Percentiles rank a stretch among this genome's conserved stretches.
These are phyloP conservation scores for Zingel zingel DNA, from an alignment of 2,113 vertebrate genomes.

Conservation along the genomic window DNA sequence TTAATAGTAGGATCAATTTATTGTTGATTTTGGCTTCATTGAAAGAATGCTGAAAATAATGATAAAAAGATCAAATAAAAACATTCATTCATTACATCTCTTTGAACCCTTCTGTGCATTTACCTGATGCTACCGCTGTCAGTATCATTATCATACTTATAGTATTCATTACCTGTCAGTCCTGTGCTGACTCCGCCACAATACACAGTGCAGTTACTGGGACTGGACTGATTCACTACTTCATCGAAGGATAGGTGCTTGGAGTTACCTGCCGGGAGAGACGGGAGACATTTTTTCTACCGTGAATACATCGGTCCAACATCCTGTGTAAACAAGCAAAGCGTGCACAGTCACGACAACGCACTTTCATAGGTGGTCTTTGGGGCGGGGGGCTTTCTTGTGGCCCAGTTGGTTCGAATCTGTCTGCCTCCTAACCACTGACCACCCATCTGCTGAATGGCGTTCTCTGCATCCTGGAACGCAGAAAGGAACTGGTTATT, in stretches of 20 bases:
- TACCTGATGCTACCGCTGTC: background rate
- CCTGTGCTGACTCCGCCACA: slow-evolving; percentile 96
- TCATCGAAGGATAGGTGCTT: slow-evolving; percentile 97
- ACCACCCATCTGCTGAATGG: slow-evolving; percentile 98
- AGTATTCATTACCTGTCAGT: slow-evolving; percentile 88
- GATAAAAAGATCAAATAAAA: background rate
- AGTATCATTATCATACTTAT: background rate
- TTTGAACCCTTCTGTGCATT: background rate
- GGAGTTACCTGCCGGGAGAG: slow-evolving; percentile 84
- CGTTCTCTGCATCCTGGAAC: slow-evolving; percentile 94
- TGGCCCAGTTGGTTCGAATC: slow-evolving; percentile 99
- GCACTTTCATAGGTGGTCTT: slow-evolving; percentile 94
- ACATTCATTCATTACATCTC: background rate
- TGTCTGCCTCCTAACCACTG: slow-evolving; percentile 98
- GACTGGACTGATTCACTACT: slow-evolving; percentile 97
- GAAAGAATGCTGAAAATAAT: background rate
- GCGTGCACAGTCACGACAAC: slow-evolving; percentile 53
- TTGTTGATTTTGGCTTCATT: background rate
- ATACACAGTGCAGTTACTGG: slow-evolving; percentile 98
- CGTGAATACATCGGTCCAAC: background rate
- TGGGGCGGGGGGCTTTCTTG: slow-evolving; percentile 96
- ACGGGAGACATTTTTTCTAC: background rate
- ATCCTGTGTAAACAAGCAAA: background rate
- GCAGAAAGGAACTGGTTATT: background rate
- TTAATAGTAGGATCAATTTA: background rate